Conservation (phyloP, 92 coral and sea anemone genomes). For the Epizoanthus ramosus region DNA sequence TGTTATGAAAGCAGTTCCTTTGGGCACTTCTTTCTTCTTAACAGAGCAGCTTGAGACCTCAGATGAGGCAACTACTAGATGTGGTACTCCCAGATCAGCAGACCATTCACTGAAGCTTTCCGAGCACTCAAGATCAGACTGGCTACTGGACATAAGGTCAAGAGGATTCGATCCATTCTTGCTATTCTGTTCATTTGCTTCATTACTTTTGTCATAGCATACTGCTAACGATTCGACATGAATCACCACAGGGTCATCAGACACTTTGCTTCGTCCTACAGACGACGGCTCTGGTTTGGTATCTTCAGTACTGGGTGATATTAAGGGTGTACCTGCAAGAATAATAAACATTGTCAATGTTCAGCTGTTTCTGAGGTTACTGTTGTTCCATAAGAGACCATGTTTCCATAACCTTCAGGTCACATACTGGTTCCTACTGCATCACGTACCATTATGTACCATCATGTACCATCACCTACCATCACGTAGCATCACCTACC, state of each 20-base stretch:
- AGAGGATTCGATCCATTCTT: background rate
- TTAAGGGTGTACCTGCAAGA: background rate
- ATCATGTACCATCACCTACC: no score
- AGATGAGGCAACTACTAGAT: background rate
- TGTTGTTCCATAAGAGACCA: no score
- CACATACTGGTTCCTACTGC: no score
- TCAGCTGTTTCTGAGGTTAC: no score
- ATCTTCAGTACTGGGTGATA: background rate
- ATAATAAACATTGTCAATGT: no score
- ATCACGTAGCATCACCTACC: no score
- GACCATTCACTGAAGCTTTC: background rate
- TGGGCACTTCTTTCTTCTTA: background rate
- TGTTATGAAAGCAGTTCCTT: background rate
- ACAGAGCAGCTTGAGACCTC: background rate
- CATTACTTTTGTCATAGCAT: slow-evolving; percentile 21
- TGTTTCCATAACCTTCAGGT: no score
- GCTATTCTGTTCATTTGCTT: background rate
- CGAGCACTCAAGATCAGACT: background rate
- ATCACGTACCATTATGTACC: no score
- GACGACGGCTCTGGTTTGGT: background rate
- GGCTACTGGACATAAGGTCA: background rate
- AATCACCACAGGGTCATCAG: slow-evolving; percentile 14
- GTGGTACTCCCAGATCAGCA: slow-evolving; percentile 5
- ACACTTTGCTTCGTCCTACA: background rate
- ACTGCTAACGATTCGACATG: slow-evolving; percentile 31